phyloP scores from a whole-genome alignment of 2,888 invertebrate genomes.

The Sarcophaga rosellei region DNA sequence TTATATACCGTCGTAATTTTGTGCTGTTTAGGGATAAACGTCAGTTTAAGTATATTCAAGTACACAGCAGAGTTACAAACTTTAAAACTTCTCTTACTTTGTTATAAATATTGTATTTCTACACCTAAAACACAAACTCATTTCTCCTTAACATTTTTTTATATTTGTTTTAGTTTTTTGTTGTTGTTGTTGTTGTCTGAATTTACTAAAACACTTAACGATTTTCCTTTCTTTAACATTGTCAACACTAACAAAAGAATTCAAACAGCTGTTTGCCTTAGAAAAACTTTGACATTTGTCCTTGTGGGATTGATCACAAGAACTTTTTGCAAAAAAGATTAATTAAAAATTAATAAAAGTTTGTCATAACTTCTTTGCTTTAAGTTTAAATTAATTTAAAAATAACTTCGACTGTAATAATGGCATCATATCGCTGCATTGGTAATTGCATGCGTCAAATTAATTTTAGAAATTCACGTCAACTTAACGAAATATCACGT shows the following conservation, averaged over 20 bases:
- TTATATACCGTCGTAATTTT: too few species aligned
- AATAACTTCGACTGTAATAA: conserved; percentile 40
- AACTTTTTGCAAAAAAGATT: conserved; percentile 17
- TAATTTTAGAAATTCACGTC: conserved; percentile 19
- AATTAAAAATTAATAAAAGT: background rate
- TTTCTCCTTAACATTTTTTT: background rate
- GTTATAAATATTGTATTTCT: too few species aligned
- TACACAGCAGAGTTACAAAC: too few species aligned
- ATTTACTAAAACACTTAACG: background rate
- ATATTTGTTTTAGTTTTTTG: background rate
- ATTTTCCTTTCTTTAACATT: background rate
- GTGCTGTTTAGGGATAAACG: too few species aligned
- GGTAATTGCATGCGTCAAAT: conserved; percentile 61
- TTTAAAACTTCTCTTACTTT: too few species aligned
- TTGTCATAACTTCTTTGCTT: background rate
- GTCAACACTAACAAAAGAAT: background rate
- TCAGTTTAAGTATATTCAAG: too few species aligned
- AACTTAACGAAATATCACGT: conserved; percentile 50
- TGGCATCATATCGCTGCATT: conserved; percentile 74
- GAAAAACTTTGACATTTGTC: background rate
- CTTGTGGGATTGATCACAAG: conserved; percentile 20
- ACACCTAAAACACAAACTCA: too few species aligned
- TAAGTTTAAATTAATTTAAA: background rate
- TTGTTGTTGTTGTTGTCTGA: background rate
- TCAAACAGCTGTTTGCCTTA: background rate